These are phyloP conservation scores for Clepsis dumicolana DNA, from an alignment of 2,888 invertebrate genomes.

Conservation along the genomic window DNA sequence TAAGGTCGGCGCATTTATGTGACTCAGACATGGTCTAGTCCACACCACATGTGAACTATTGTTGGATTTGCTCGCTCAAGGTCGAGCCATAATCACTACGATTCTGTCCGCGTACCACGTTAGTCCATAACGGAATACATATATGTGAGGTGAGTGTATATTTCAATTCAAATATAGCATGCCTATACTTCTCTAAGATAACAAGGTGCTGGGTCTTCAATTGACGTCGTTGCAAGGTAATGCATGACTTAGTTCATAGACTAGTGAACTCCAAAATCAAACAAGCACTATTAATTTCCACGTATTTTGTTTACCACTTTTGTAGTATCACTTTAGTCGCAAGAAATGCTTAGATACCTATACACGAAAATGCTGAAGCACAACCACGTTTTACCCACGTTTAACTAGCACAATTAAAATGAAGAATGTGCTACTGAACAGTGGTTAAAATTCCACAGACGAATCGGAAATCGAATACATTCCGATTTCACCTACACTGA, in stretches of 20 bases:
- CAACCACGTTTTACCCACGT: constrained; percentile 75
- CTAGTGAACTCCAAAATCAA: constrained; percentile 81
- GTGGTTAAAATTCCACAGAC: constrained; percentile 88
- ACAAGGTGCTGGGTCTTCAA: constrained; percentile 75
- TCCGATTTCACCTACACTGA: constrained; percentile 92
- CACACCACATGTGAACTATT: constrained; percentile 58
- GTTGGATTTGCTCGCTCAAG: constrained; percentile 67
- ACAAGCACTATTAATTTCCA: constrained; percentile 63
- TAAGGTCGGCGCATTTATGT: constrained; percentile 61
- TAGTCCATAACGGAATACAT: constrained; percentile 67
- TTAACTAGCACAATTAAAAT: constrained; percentile 62
- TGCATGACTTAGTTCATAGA: constrained; percentile 46
- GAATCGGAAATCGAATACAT: constrained; percentile 93
- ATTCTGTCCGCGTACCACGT: constrained; percentile 65
- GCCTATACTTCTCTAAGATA: constrained; percentile 59
- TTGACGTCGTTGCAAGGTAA: constrained; percentile 70
- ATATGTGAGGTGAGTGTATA: constrained; percentile 75
- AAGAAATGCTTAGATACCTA: constrained; percentile 65
- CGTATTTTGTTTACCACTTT: constrained; percentile 59
- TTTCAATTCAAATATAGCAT: constrained; percentile 63
- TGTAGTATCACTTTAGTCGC: constrained; percentile 68
- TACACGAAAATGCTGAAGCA: constrained; percentile 71
- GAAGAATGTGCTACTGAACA: constrained; percentile 62
- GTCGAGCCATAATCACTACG: constrained; percentile 68
- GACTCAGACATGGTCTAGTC: constrained; percentile 44